phyloP scores from a whole-genome alignment of 2,888 invertebrate genomes.

The Rhaphigaster nebulosa region DNA sequence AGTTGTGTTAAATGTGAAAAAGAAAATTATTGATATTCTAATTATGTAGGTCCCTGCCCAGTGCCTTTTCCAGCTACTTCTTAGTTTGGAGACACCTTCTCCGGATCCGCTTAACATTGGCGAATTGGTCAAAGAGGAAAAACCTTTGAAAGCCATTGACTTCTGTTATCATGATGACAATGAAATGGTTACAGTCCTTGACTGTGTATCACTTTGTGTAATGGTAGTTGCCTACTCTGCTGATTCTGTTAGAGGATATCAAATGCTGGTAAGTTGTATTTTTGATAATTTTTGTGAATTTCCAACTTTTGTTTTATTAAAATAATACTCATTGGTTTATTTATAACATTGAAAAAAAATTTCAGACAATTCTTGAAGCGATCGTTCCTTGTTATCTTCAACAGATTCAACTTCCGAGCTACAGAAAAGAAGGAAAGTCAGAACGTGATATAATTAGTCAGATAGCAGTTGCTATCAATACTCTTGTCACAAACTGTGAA shows the following conservation, averaged over 20 bases:
- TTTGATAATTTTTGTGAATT: not conserved
- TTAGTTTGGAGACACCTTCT: slow-evolving; percentile 94
- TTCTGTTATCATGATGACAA: slow-evolving; percentile 99
- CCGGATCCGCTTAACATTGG: slow-evolving; percentile 95
- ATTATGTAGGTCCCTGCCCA: slow-evolving; percentile 83
- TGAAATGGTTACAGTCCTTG: slow-evolving; percentile 95
- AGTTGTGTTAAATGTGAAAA: not conserved
- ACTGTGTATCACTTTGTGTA: slow-evolving; percentile 98
- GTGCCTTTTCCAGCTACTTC: slow-evolving; percentile 89
- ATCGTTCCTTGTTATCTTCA: slow-evolving; percentile 95
- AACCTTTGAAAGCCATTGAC: slow-evolving; percentile 93
- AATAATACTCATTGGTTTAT: not conserved
- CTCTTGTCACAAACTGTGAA: slow-evolving; percentile 96
- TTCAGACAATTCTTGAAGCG: slow-evolving; percentile 93
- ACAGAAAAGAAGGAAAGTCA: slow-evolving; percentile 91
- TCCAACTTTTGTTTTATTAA: not conserved
- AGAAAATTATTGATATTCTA: not conserved
- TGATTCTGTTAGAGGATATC: slow-evolving; percentile 91
- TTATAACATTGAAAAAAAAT: slow-evolving; percentile 62
- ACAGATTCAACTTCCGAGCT: slow-evolving; percentile 90
- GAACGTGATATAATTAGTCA: slow-evolving; percentile 95
- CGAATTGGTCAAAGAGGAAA: slow-evolving; percentile 90
- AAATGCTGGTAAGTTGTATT: slow-evolving; percentile 82
- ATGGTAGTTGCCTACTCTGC: slow-evolving; percentile 99
- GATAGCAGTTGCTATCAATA: slow-evolving; percentile 93